A percentile compares a stretch with the other conserved stretches of the same genome.
Conservation (phyloP, 2,113 vertebrate species). For the Trichechus manatus region DNA sequence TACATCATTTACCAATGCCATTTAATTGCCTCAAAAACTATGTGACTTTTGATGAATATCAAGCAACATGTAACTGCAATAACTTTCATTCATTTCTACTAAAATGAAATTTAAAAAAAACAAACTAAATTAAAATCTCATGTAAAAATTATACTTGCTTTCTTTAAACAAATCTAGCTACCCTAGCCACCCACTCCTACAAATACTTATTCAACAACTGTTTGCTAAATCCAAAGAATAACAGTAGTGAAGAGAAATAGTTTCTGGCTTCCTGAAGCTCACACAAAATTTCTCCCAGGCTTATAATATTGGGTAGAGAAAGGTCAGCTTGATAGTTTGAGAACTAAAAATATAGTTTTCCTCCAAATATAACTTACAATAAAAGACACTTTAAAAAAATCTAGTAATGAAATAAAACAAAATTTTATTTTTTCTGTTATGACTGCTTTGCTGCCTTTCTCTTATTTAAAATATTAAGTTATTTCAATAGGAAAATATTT, state of each 20-base stretch:
- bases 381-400: background rate
- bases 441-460: background rate
- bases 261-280: conserved; percentile 23
- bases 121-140: background rate
- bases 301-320: background rate
- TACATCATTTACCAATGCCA: background rate
- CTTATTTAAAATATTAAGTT: conserved; percentile 30
- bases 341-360: background rate
- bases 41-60: background rate
- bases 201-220: conserved; percentile 33
- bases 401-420: background rate
- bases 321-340: background rate
- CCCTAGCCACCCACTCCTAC: background rate
- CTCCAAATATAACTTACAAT: background rate
- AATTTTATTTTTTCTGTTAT: conserved; percentile 4
- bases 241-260: background rate
- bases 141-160: conserved; percentile 23
- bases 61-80: background rate
- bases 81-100: conserved; percentile 27
- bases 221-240: conserved; percentile 9
- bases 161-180: conserved; percentile 41
- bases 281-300: conserved; percentile 1
- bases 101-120: background rate
- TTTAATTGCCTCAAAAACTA: conserved; percentile 7
- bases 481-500: conserved; percentile 21